Evolutionary conservation across 2,113 vertebrate species (phyloP).

Genomic region (Vulpes vulpes): DNA sequence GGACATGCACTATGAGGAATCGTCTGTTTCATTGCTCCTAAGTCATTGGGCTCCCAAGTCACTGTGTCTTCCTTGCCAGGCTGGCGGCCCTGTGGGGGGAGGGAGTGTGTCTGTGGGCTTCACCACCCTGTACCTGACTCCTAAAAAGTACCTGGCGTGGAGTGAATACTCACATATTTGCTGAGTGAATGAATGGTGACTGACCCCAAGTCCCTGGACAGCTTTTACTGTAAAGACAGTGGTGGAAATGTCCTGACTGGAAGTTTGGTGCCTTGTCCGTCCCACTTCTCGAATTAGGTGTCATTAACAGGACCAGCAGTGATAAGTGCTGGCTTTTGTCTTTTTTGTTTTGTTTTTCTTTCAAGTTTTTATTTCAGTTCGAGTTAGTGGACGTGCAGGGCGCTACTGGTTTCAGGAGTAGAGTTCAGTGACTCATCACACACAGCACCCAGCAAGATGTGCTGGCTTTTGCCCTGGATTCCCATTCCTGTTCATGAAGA

Average conservation of each 20-base stretch:
- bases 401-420: neutral
- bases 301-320: neutral
- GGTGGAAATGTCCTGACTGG: neutral
- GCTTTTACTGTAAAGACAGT: neutral
- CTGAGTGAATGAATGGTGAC: neutral
- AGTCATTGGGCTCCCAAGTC: neutral
- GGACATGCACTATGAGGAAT: neutral
- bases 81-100: neutral
- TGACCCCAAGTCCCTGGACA: neutral
- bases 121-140: neutral
- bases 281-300: neutral
- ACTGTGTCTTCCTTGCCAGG: neutral
- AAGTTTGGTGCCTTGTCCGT: neutral
- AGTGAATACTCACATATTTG: neutral
- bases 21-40: neutral
- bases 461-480: neutral
- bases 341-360: neutral
- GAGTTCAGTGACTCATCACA: neutral
- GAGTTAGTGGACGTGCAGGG: neutral
- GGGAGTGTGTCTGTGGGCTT: neutral
- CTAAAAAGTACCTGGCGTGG: slow-evolving; percentile 41
- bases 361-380: neutral
- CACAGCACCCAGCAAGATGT: neutral
- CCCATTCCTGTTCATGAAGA: neutral
- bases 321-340: neutral